Evolutionary conservation across 2,113 vertebrate species (phyloP), one percentile per base, ranked within the genome.

Genomic region (Lethenteron reissneri): DNA sequence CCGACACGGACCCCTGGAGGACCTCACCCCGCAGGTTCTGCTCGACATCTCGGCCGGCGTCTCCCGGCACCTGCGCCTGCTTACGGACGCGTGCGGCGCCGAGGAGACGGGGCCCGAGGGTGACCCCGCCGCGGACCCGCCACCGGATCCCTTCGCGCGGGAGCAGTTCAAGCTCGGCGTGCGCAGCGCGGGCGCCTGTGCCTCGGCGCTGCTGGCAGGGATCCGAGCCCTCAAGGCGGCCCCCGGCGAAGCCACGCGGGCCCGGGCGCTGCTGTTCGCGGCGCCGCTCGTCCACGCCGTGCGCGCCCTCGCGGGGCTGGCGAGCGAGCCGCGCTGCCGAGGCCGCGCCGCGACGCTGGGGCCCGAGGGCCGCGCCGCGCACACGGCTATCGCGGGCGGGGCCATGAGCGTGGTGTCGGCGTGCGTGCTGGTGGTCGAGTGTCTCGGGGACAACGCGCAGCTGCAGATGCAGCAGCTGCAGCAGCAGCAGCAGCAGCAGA

Each of bases 321-420:
- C 94, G 79, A 95, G 88, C 3, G 94, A 99, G 83, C 89, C 92
- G 12, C 90, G 90, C 81, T 99, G 97, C 81, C 81, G 95, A 79
- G 94, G 94, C 74, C 82, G 85, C 77, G 86, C 92, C 8, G 94
- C 94, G 3, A 77, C 79, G 70, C 80, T 99, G 76, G 88, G 86
- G 72, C 74, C 85, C 2, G 90, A 95, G 81, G 94, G 91, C 74
- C 94, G 92, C 80, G 88, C 87, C 59, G 92, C 96, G 76, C 92
- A 94, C 82, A 97, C 92, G 56, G 94, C 92, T 60, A 87, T 99
- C 75, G 81, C 97, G 70, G 94, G 94, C 11, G 94, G 94, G 10
- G 92, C 92, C 75, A 99, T 99, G 94, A 99, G 94, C 15, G 92
- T 99, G 75, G 94, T 97, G 71, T 97, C 94, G 0, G 94, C 94